phyloP scores from a whole-genome alignment of 2,797 vertebrate species.

The Rousettus madagascariensis region DNA sequence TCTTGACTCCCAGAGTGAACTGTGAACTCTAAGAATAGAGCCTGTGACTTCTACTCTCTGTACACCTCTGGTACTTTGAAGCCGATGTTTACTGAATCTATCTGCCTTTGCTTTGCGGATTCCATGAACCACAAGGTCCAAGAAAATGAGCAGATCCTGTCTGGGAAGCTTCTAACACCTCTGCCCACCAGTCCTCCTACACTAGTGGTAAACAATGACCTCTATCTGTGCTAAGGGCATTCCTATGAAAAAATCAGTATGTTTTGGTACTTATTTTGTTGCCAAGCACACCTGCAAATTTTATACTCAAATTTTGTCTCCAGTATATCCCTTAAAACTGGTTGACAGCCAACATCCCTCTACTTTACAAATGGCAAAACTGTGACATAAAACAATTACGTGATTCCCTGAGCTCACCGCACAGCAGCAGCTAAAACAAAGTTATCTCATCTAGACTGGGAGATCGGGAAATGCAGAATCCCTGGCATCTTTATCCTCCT shows the following conservation, averaged over 20 bases:
- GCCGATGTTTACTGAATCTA: neutral
- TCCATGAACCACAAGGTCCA: neutral
- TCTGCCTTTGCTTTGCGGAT: neutral
- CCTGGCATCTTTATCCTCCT: neutral
- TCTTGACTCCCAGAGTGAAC: neutral
- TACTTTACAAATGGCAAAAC: neutral
- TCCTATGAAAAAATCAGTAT: neutral
- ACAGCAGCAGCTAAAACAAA: neutral
- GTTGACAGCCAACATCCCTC: neutral
- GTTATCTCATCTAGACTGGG: neutral
- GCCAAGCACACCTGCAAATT: neutral
- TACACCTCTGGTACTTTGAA: neutral
- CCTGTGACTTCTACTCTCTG: neutral
- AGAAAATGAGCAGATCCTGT: neutral
- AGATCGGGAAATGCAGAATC: neutral
- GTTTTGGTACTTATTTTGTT: neutral
- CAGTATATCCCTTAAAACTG: neutral
- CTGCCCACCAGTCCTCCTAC: neutral
- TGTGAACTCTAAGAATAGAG: neutral
- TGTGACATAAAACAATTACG: neutral
- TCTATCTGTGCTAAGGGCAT: neutral
- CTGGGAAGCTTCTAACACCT: neutral
- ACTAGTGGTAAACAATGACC: neutral
- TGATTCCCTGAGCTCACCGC: neutral
- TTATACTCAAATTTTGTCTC: neutral